phyloP scores from a whole-genome alignment of 2,113 vertebrate genomes.

The Pampusana beccarii region DNA sequence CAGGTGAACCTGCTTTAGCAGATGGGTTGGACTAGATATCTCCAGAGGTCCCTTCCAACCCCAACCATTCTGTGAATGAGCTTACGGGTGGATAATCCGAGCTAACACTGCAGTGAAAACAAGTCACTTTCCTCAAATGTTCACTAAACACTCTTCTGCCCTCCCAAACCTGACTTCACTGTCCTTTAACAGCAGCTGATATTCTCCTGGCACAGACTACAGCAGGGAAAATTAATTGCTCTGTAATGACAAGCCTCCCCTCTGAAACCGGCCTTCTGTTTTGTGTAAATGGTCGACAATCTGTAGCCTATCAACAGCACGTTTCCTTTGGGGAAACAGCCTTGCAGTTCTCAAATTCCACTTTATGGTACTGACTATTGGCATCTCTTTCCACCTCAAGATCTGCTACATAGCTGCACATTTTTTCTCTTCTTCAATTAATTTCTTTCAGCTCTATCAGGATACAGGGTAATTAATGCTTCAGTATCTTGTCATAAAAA shows the following conservation, averaged over 20 bases:
- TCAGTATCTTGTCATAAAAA: constrained; percentile 56
- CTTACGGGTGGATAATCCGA: constrained; percentile 16
- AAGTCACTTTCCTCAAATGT: not conserved
- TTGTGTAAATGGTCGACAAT: not conserved
- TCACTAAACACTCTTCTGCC: not conserved
- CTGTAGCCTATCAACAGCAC: not conserved
- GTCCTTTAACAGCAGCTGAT: not conserved
- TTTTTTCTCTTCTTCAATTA: constrained; percentile 9
- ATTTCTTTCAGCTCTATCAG: constrained; percentile 51
- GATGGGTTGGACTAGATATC: too few species aligned
- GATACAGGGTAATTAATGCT: constrained; percentile 54
- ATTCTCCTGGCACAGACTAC: not conserved
- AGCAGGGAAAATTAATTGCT: not conserved
- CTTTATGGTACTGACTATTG: not conserved
- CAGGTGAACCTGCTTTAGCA: too few species aligned
- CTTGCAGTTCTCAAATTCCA: not conserved
- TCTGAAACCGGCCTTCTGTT: constrained; percentile 10
- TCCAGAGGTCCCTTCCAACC: too few species aligned
- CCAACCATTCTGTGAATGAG: not conserved
- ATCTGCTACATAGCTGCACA: not conserved
- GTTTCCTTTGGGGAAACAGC: not conserved
- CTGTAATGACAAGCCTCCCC: not conserved
- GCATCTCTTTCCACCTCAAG: constrained; percentile 15
- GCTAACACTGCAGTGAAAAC: not conserved
- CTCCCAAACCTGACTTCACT: not conserved